phyloP scores from a whole-genome alignment of 2,888 invertebrate genomes.

The Marronus borbonicus region DNA sequence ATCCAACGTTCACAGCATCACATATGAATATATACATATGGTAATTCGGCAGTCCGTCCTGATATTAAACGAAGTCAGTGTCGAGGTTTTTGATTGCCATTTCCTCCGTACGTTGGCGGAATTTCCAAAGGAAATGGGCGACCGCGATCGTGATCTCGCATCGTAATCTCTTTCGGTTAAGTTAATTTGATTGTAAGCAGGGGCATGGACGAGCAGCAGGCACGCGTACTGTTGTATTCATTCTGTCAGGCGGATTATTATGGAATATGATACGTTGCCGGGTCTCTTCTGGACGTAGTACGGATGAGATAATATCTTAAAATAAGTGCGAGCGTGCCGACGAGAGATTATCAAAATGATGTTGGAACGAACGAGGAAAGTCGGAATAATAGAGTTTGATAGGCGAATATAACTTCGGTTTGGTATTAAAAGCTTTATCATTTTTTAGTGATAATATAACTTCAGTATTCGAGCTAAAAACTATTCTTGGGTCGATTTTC shows the following conservation, averaged over 20 bases:
- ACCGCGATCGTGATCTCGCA: slow-evolving; percentile 10
- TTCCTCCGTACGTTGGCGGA: slow-evolving; percentile 42
- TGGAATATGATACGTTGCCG: neutral
- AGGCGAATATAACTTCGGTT: no score
- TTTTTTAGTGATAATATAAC: no score
- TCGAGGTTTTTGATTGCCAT: slow-evolving; percentile 31
- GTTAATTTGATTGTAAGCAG: slow-evolving; percentile 30
- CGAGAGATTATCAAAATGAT: neutral
- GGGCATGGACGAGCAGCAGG: neutral
- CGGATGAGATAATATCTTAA: slow-evolving; percentile 39
- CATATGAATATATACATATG: no score
- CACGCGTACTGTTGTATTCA: neutral
- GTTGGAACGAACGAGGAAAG: no score
- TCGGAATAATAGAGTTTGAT: no score
- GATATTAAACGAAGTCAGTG: slow-evolving; percentile 23
- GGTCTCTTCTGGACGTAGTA: neutral
- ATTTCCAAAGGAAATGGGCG: slow-evolving; percentile 36
- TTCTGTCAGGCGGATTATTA: neutral
- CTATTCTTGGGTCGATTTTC: no score
- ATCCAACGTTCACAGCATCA: neutral
- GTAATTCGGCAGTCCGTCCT: no score
- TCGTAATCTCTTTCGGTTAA: slow-evolving; percentile 22
- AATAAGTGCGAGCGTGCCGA: slow-evolving; percentile 17
- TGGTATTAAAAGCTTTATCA: no score
- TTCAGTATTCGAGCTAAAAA: no score